Conservation (phyloP, 2,113 vertebrate species). For the Eclectus roratus region DNA sequence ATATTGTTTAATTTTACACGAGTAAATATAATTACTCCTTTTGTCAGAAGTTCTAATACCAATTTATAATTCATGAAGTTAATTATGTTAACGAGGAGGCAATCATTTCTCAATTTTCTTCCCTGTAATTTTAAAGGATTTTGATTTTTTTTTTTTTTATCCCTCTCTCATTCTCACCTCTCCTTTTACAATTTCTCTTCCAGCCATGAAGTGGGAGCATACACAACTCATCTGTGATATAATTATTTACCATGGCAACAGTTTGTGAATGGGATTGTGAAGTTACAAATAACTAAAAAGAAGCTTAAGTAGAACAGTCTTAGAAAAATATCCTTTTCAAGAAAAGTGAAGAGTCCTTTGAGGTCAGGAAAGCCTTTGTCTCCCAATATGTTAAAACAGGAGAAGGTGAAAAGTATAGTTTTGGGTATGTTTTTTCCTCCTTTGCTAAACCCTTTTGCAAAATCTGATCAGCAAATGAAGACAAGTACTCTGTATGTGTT, state of each 20-base stretch:
- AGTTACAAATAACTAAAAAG: slow-evolving; percentile 76
- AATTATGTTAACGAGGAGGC: slow-evolving; percentile 81
- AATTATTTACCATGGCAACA: slow-evolving; percentile 85
- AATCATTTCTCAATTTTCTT: slow-evolving; percentile 74
- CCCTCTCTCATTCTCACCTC: slow-evolving; percentile 2
- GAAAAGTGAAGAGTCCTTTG: slow-evolving; percentile 53
- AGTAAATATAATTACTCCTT: slow-evolving; percentile 85
- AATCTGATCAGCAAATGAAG: slow-evolving; percentile 35
- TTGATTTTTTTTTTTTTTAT: background rate
- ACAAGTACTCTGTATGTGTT: background rate
- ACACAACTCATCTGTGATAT: slow-evolving; percentile 80
- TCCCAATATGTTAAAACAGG: slow-evolving; percentile 36
- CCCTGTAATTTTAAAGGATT: slow-evolving; percentile 79
- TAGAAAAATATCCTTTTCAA: slow-evolving; percentile 68
- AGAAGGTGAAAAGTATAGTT: background rate
- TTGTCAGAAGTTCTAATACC: slow-evolving; percentile 81
- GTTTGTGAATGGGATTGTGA: slow-evolving; percentile 79
- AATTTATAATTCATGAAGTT: slow-evolving; percentile 84
- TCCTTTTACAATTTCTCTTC: slow-evolving; percentile 77
- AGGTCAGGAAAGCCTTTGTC: slow-evolving; percentile 63
- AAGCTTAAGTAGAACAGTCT: slow-evolving; percentile 72
- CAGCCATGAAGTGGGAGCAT: slow-evolving; percentile 73
- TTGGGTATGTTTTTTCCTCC: background rate
- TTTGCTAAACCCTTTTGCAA: slow-evolving; percentile 23
- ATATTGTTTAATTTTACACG: slow-evolving; percentile 82